phyloP scores from a whole-genome alignment of 2,888 invertebrate genomes.

The Branchipolynoe longqiensis region DNA sequence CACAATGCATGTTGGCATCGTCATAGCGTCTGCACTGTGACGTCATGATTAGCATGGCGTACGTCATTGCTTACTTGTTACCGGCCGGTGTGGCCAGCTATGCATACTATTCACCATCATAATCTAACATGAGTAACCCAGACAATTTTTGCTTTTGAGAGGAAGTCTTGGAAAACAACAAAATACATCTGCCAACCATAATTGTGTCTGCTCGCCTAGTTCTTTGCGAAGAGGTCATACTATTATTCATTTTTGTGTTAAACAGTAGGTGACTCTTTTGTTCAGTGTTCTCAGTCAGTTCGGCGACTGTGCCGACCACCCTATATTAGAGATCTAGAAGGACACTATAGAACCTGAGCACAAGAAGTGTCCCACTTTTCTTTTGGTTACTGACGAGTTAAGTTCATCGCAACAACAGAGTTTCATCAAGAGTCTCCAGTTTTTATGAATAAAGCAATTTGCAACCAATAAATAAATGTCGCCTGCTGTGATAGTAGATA shows the following conservation, averaged over 20 bases:
- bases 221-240: too few relatives aligned
- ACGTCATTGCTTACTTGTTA: conserved; percentile 32
- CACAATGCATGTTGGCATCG: neutral
- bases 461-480: too few relatives aligned
- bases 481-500: too few relatives aligned
- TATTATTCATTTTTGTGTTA: too few relatives aligned
- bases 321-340: neutral
- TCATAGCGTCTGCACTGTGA: neutral
- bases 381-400: too few relatives aligned
- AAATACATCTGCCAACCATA: too few relatives aligned
- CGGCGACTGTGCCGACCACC: conserved; percentile 8
- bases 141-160: neutral
- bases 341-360: neutral
- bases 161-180: conserved; percentile 14
- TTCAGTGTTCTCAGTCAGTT: neutral
- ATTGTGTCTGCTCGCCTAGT: too few relatives aligned
- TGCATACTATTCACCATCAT: conserved; percentile 5
- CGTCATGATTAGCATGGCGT: neutral
- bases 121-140: neutral
- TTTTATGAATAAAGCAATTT: neutral
- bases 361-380: too few relatives aligned
- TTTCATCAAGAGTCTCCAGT: too few relatives aligned
- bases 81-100: neutral
- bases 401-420: too few relatives aligned
- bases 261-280: neutral